Percentiles rank a stretch among this genome's conserved stretches.
phyloP scores from a whole-genome alignment of 2,797 vertebrate species.

The Lerista edwardsae region DNA sequence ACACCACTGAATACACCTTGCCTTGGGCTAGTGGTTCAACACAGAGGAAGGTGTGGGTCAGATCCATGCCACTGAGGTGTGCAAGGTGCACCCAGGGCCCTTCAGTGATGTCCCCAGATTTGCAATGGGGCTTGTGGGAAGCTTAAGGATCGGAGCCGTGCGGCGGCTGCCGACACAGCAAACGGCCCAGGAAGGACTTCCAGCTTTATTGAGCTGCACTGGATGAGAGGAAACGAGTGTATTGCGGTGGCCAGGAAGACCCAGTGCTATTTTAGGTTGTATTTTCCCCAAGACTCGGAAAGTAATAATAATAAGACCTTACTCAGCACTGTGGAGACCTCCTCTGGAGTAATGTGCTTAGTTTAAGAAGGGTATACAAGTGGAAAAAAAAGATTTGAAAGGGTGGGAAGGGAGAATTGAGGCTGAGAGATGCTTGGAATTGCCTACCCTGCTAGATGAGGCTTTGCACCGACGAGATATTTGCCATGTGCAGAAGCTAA shows the following conservation, averaged over 20 bases:
- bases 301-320: neutral
- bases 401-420: neutral
- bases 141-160: neutral
- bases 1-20: too few relatives aligned
- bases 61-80: too few relatives aligned
- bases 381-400: neutral
- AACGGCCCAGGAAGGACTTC: neutral
- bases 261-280: neutral
- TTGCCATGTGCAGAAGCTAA: neutral
- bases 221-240: neutral
- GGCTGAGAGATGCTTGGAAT: neutral
- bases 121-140: too few relatives aligned
- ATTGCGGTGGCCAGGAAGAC: neutral
- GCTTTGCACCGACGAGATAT: neutral
- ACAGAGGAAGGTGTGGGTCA: too few relatives aligned
- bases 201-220: neutral
- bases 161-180: neutral
- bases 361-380: neutral
- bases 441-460: too few relatives aligned
- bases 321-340: neutral
- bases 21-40: neutral
- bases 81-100: neutral
- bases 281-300: neutral
- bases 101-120: neutral
- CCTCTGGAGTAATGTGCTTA: neutral